Percentiles rank a stretch among this genome's conserved stretches.
phyloP scores from a whole-genome alignment of 2,888 invertebrate species.

The Dioctria linearis region DNA sequence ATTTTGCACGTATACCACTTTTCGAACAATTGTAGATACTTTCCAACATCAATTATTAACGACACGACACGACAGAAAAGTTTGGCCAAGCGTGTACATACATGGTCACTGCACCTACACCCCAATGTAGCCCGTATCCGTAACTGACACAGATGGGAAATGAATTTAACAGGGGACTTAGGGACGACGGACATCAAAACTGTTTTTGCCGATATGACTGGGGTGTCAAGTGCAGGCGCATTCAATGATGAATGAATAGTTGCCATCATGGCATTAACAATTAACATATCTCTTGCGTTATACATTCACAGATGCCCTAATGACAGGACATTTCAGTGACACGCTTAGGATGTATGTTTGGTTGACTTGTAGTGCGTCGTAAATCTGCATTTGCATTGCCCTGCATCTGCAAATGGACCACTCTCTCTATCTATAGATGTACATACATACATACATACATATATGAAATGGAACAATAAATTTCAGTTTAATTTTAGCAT shows the following conservation, averaged over 20 bases:
- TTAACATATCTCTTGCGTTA: conserved; percentile 48
- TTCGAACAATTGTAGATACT: background rate
- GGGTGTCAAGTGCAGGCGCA: conserved; percentile 35
- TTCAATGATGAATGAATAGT: conserved; percentile 47
- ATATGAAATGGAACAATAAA: conserved; percentile 48
- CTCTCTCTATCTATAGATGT: no score
- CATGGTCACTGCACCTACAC: conserved; percentile 1
- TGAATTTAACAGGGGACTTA: conserved; percentile 30
- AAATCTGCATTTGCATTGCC: conserved; percentile 50
- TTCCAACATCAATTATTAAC: background rate
- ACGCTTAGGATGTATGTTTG: conserved; percentile 49
- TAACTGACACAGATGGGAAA: conserved; percentile 36
- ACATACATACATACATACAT: background rate
- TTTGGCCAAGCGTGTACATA: conserved; percentile 26
- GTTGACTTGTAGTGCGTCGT: conserved; percentile 50
- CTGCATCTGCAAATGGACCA: conserved; percentile 38
- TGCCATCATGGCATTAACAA: conserved; percentile 48
- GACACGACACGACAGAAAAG: conserved; percentile 12
- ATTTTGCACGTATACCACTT: no score
- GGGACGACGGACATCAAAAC: conserved; percentile 12
- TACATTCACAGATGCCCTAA: conserved; percentile 52
- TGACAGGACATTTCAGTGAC: conserved; percentile 52
- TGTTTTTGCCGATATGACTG: conserved; percentile 47
- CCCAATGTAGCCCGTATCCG: background rate
- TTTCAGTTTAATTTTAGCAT: conserved; percentile 50